A percentile compares a stretch with the other conserved stretches of the same genome.
Evolutionary conservation across 2,888 invertebrate genomes (phyloP).

Genomic region (Watsonalla binaria): DNA sequence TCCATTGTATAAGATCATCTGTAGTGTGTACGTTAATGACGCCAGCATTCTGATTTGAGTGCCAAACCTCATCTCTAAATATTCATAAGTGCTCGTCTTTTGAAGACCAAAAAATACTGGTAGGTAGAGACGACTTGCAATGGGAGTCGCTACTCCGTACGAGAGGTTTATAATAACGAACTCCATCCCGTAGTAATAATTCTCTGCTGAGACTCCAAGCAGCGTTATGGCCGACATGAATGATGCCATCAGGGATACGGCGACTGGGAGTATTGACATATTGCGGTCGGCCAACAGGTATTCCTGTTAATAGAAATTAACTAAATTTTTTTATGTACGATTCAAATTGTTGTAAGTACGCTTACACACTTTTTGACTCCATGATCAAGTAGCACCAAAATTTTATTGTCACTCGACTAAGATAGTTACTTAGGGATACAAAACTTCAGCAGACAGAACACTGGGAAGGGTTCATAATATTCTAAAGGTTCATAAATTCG

Average conservation of each 20-base stretch:
- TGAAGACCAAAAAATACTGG: conserved; percentile 92
- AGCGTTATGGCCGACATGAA: conserved; percentile 95
- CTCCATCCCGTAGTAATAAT: conserved; percentile 89
- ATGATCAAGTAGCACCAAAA: too few species aligned
- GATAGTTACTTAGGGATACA: too few species aligned
- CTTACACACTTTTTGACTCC: too few species aligned
- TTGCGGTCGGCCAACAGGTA: conserved; percentile 90
- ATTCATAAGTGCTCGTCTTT: conserved; percentile 94
- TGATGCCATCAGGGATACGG: conserved; percentile 94
- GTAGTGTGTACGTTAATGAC: conserved; percentile 90
- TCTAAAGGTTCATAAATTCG: too few species aligned
- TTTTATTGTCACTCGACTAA: too few species aligned
- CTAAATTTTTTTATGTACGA: neutral
- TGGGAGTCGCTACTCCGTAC: conserved; percentile 86
- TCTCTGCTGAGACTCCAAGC: conserved; percentile 93
- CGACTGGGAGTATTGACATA: conserved; percentile 89
- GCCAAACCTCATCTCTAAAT: conserved; percentile 93
- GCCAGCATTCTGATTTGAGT: conserved; percentile 85
- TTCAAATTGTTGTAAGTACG: too few species aligned
- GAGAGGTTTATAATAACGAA: conserved; percentile 88
- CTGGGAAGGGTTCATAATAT: too few species aligned
- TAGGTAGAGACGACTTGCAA: conserved; percentile 86
- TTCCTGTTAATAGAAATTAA: conserved; percentile 76
- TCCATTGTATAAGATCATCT: conserved; percentile 94
- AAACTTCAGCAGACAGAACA: too few species aligned